Evolutionary conservation across 2,888 invertebrate species (phyloP).

Genomic region (Cantharis rustica): DNA sequence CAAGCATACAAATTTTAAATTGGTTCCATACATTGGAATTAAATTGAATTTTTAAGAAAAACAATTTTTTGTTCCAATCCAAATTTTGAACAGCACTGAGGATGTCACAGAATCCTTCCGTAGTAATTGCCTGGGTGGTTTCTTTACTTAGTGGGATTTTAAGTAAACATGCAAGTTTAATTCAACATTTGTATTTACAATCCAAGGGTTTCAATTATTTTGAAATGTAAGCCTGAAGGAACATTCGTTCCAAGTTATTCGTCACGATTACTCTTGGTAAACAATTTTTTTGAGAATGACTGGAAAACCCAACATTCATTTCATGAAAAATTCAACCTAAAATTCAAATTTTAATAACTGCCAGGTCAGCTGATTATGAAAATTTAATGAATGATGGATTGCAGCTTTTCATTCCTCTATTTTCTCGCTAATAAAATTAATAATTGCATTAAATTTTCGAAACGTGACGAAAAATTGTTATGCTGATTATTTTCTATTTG

Average conservation of each 20-base stretch:
- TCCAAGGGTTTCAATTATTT: background rate
- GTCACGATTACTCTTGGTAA: background rate
- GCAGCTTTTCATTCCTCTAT: background rate
- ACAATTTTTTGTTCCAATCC: background rate
- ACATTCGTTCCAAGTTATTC: background rate
- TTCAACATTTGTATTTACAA: background rate
- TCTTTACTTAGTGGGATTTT: background rate
- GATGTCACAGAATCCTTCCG: background rate
- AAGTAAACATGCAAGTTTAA: background rate
- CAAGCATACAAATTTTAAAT: background rate
- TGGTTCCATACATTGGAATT: background rate
- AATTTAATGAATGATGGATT: background rate
- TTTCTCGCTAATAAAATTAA: background rate
- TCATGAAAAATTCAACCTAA: background rate
- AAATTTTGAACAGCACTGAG: background rate
- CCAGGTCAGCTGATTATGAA: background rate
- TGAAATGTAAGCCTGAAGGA: background rate
- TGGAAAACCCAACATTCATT: background rate
- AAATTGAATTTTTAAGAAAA: background rate
- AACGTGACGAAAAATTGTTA: background rate
- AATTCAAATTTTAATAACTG: background rate
- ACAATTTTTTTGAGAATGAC: background rate
- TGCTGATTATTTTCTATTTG: background rate
- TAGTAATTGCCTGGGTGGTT: background rate
- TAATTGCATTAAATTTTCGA: background rate